Conservation (phyloP, 2,797 vertebrate species). For the Poliocrania exsul region DNA sequence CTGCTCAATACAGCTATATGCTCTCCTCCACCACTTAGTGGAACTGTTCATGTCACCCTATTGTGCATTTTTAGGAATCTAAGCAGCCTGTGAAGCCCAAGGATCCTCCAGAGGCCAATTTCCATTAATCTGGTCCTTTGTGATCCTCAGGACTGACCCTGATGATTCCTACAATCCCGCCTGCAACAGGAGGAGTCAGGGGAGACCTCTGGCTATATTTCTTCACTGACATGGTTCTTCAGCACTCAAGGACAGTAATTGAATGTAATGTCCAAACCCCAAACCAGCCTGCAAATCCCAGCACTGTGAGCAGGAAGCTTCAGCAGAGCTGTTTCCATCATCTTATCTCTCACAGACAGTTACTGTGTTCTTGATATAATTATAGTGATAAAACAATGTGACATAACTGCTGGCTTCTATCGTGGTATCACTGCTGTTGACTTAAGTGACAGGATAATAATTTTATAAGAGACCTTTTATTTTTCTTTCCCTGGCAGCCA, state of each 20-base stretch:
- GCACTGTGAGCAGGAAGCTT: slow-evolving; percentile 65
- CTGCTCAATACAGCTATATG: background rate
- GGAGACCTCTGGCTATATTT: background rate
- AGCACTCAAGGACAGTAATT: slow-evolving; percentile 66
- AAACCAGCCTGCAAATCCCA: slow-evolving; percentile 74
- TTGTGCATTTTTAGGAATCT: background rate
- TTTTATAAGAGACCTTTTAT: slow-evolving; percentile 76
- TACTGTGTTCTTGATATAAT: slow-evolving; percentile 80
- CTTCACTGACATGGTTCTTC: slow-evolving; percentile 48
- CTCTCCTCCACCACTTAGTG: background rate
- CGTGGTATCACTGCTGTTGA: slow-evolving; percentile 73
- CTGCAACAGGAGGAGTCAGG: background rate
- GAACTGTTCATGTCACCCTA: background rate
- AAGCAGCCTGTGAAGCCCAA: background rate
- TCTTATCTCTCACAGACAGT: slow-evolving; percentile 79
- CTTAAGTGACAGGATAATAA: slow-evolving; percentile 80
- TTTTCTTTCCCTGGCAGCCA: slow-evolving; percentile 61
- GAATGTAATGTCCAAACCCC: slow-evolving; percentile 70
- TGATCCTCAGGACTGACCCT: background rate
- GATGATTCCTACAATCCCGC: background rate
- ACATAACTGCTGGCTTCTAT: slow-evolving; percentile 76
- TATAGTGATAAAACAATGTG: slow-evolving; percentile 81
- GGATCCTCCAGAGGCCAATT: background rate
- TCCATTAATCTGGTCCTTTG: background rate
- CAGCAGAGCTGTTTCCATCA: slow-evolving; percentile 68